phyloP scores from a whole-genome alignment of 2,888 invertebrate genomes.

The Himalopsyche anomala region DNA sequence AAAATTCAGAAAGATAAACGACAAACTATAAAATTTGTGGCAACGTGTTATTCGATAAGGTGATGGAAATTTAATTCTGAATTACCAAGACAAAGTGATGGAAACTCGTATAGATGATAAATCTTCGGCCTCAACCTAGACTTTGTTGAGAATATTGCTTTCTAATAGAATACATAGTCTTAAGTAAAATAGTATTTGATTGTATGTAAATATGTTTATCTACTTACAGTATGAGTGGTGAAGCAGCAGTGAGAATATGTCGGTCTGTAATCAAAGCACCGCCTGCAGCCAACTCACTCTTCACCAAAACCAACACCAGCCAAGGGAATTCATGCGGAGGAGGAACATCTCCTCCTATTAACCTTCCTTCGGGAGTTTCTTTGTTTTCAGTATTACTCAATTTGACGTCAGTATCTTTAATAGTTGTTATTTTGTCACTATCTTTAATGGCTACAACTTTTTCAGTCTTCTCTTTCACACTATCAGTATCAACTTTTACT shows the following conservation, averaged over 20 bases:
- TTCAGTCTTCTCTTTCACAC: background rate
- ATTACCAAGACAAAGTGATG: no score
- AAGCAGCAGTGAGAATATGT: constrained; percentile 78
- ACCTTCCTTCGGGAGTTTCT: constrained; percentile 67
- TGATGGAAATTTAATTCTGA: no score
- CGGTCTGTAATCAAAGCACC: constrained; percentile 78
- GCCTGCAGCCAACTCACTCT: constrained; percentile 69
- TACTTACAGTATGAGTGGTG: constrained; percentile 73
- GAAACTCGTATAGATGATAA: no score
- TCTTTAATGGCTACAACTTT: background rate
- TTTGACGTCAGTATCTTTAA: background rate
- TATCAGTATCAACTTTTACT: no score
- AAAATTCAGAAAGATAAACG: no score
- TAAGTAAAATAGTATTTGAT: no score
- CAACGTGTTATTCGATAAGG: no score
- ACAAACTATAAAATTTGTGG: no score
- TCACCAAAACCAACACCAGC: constrained; percentile 74
- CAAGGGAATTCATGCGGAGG: constrained; percentile 77
- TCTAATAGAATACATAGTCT: no score
- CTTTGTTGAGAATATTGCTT: no score
- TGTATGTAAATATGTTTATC: background rate
- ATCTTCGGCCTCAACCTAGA: no score
- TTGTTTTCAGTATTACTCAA: background rate
- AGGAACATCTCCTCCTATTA: constrained; percentile 74
- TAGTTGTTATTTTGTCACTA: background rate